Conservation (phyloP, 2,113 vertebrate species). For the Nibea albiflora region DNA sequence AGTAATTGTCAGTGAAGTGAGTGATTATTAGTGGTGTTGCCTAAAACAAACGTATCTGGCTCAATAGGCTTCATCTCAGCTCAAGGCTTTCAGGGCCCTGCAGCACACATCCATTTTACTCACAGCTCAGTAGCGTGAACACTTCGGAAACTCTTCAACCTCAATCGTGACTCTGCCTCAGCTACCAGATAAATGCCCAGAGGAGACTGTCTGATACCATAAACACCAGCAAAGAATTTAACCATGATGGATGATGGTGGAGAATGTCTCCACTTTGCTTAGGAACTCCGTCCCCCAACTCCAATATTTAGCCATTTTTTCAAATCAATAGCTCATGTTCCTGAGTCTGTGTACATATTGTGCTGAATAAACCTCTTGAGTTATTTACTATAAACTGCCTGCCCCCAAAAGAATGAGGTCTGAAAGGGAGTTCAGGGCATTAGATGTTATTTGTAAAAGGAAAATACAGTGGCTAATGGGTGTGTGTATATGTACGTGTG, state of each 20-base stretch:
- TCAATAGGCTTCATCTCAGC: conserved; percentile 31
- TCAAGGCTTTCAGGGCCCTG: conserved; percentile 27
- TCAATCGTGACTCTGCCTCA: conserved; percentile 40
- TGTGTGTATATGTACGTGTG: conserved; percentile 32
- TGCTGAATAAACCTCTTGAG: conserved; percentile 41
- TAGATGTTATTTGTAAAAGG: conserved; percentile 50
- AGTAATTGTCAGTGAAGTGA: conserved; percentile 46
- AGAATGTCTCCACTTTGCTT: conserved; percentile 33
- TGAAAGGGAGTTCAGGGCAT: conserved; percentile 46
- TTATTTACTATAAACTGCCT: conserved; percentile 53
- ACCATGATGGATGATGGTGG: conserved; percentile 55
- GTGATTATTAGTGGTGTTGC: conserved; percentile 46
- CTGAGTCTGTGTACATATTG: conserved; percentile 35
- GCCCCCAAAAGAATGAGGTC: conserved; percentile 36
- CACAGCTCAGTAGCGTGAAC: conserved; percentile 34
- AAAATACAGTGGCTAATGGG: conserved; percentile 37
- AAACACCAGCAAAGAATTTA: conserved; percentile 57
- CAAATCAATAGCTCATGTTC: conserved; percentile 54
- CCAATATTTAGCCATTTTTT: conserved; percentile 58
- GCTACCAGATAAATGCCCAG: conserved; percentile 52
- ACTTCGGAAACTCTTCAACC: conserved; percentile 42
- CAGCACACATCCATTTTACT: conserved; percentile 48
- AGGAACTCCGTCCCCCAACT: conserved; percentile 28
- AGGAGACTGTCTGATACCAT: conserved; percentile 51
- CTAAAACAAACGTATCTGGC: conserved; percentile 49